Evolutionary conservation across 1,140 invertebrate genomes (phyloP).

Genomic region (Bombus vancouverensis): DNA sequence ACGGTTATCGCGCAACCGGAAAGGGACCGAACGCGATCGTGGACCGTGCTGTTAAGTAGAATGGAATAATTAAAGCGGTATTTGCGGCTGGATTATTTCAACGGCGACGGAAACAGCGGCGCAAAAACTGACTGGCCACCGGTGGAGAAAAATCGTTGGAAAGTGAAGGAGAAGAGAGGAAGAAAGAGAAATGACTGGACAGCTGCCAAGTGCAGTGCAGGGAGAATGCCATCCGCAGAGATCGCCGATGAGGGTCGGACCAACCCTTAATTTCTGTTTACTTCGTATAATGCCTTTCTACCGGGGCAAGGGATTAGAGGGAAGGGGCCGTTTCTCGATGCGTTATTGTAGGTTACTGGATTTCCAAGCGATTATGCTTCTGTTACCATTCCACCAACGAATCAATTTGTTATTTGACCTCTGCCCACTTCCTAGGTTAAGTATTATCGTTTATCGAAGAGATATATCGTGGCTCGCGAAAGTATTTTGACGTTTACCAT

Average conservation of each 20-base stretch:
- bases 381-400: background rate
- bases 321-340: background rate
- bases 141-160: slow-evolving; percentile 22
- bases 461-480: too few relatives aligned
- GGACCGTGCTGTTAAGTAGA: slow-evolving; percentile 51
- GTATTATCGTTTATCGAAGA: too few relatives aligned
- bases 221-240: slow-evolving; percentile 55
- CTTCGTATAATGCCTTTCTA: slow-evolving; percentile 7
- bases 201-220: slow-evolving; percentile 57
- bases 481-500: background rate
- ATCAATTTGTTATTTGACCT: background rate
- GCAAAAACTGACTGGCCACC: background rate
- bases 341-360: slow-evolving; percentile 18
- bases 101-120: slow-evolving; percentile 10
- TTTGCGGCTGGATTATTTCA: slow-evolving; percentile 46
- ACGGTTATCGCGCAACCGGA: slow-evolving; percentile 38
- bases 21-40: slow-evolving; percentile 41
- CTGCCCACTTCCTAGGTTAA: too few relatives aligned
- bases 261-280: slow-evolving; percentile 58
- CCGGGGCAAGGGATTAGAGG: background rate
- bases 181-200: slow-evolving; percentile 50
- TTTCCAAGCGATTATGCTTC: background rate
- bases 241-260: slow-evolving; percentile 42
- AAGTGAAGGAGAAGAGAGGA: slow-evolving; percentile 19
- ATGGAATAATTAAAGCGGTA: slow-evolving; percentile 58